phyloP scores from a whole-genome alignment of 1,140 invertebrate genomes.

The Dinothrombium tinctorium region DNA sequence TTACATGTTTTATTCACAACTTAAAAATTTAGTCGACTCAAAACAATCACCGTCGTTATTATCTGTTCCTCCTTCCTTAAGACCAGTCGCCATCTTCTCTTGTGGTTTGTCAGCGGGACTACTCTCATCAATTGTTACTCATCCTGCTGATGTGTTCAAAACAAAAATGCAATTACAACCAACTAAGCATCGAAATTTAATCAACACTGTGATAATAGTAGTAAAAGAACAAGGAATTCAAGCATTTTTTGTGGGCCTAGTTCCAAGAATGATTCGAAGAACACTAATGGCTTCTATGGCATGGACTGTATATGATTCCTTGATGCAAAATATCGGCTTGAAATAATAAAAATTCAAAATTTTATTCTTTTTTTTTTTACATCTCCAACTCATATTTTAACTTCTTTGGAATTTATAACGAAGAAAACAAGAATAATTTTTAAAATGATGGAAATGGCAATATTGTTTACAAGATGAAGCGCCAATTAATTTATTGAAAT shows the following conservation, averaged over 20 bases:
- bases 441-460: too few species aligned
- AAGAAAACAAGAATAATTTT: too few species aligned
- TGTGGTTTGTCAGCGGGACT: slow-evolving; percentile 58
- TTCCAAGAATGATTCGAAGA: slow-evolving; percentile 59
- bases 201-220: slow-evolving; percentile 34
- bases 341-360: slow-evolving; percentile 5
- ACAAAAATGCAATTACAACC: slow-evolving; percentile 79
- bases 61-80: neutral
- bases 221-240: slow-evolving; percentile 41
- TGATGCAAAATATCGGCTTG: slow-evolving; percentile 20
- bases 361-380: neutral
- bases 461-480: too few species aligned
- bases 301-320: slow-evolving; percentile 75
- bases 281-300: slow-evolving; percentile 72
- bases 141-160: slow-evolving; percentile 79
- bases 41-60: too few species aligned
- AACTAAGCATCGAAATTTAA: slow-evolving; percentile 36
- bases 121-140: slow-evolving; percentile 55
- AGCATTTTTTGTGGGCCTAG: slow-evolving; percentile 66
- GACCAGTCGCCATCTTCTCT: slow-evolving; percentile 24
- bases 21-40: slow-evolving; percentile 33
- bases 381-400: neutral
- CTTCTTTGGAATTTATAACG: too few species aligned
- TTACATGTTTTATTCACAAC: slow-evolving; percentile 69
- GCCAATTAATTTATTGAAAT: too few species aligned